Evolutionary conservation across 2,888 invertebrate genomes (phyloP), one percentile per base, ranked within the genome.

Genomic region (Oscheius sp.): DNA sequence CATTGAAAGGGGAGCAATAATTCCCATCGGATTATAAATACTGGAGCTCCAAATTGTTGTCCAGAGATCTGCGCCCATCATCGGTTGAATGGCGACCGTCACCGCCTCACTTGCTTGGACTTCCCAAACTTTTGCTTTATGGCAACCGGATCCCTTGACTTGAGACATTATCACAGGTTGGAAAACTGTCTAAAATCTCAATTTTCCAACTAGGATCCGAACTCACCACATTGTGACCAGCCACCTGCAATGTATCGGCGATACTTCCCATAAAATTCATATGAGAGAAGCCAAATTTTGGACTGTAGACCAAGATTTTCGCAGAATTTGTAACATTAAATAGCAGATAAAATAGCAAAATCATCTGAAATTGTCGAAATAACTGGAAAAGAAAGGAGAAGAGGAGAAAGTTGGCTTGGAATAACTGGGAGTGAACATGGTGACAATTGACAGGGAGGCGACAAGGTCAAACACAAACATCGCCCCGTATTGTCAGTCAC

Each of bases 261-360:
- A 79, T 52, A 43, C 74, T 73, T 0, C 76, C 79, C 72, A 79
- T 73, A 58, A 76, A 76, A 52, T 76, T 75, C 21, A 72, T 72
- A 66, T 79, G 79, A 71, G 76, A 76, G 27, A 75, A 75, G 12
- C 76, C 76, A 23, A 76, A 72, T n/a, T 71, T 73, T 18, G 76
- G 76, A n/a, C 73, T 73, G 55, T 75, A 76, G 9, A 76, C 75
- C 23, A 79, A 73, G 43, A 79, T 69, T 64, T 79, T 79, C 6
- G 35, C 52, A 49, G 49, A 49, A 49, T 49, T 7, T 3, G 18
- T 13, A 3, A 13, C 3, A 7, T 18, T 2, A 13, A 49, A 49
- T n/a, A 49, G 49, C 5, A 49, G 49, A 49, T 7, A 13, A 5
- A 49, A 13, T 7, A 49, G 13, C 3, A 35, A 9, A 35, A 35